Evolutionary conservation across 2,113 vertebrate genomes (phyloP).

Genomic region (Sialia sialis): DNA sequence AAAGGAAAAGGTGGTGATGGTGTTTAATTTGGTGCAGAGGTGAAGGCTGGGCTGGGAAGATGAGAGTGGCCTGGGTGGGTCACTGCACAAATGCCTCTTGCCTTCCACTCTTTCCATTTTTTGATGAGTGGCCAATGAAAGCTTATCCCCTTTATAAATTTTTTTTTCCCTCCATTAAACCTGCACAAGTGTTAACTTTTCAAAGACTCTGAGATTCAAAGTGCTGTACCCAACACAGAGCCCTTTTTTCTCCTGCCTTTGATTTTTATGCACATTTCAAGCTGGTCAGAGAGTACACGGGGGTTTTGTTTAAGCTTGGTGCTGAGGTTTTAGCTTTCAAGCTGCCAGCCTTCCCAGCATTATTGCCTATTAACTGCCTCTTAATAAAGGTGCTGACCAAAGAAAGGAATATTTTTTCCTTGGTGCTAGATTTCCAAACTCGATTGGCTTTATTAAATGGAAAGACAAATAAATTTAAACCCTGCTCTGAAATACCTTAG

Average conservation of each 20-base stretch:
- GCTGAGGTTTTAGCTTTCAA: constrained; percentile 29
- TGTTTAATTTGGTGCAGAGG: constrained; percentile 67
- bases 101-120: constrained; percentile 59
- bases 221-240: constrained; percentile 66
- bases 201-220: constrained; percentile 64
- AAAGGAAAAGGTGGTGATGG: neutral
- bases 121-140: constrained; percentile 77
- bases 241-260: constrained; percentile 67
- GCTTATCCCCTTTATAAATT: neutral
- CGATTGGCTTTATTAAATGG: neutral
- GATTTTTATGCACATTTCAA: constrained; percentile 70
- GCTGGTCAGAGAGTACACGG: constrained; percentile 46
- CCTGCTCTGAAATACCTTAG: neutral
- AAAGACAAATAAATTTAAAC: constrained; percentile 31
- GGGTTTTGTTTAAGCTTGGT: neutral
- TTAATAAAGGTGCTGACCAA: constrained; percentile 51
- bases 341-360: constrained; percentile 49
- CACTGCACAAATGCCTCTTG: constrained; percentile 45
- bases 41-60: constrained; percentile 51
- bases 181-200: constrained; percentile 44
- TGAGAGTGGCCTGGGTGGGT: constrained; percentile 40
- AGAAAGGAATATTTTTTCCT: neutral
- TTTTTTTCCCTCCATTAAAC: constrained; percentile 59
- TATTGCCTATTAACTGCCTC: constrained; percentile 61
- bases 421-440: neutral